phyloP scores from a whole-genome alignment of 2,888 invertebrate species.

The Ptycholaimellus sp. region DNA sequence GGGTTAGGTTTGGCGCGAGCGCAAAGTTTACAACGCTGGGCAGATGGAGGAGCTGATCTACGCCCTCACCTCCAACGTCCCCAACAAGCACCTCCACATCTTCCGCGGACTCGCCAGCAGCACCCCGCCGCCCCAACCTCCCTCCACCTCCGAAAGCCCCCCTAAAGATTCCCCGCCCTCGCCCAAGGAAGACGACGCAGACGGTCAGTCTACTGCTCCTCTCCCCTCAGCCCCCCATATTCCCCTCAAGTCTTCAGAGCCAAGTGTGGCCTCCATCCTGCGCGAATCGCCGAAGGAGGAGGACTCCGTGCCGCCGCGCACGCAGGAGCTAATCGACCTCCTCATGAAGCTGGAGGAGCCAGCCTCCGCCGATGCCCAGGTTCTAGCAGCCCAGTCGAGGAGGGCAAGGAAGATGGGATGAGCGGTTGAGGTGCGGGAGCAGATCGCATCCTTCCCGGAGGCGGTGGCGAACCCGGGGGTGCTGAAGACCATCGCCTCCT shows the following conservation, averaged over 20 bases:
- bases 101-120: not conserved
- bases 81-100: conserved; percentile 3
- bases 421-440: conserved; percentile 9
- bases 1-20: conserved; percentile 8
- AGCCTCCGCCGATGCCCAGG: conserved; percentile 16
- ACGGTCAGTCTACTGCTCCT: too few relatives aligned
- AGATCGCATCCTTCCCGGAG: conserved; percentile 1
- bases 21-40: conserved; percentile 3
- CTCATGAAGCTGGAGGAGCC: conserved; percentile 15
- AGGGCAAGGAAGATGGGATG: conserved; percentile 9
- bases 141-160: too few relatives aligned
- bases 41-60: conserved; percentile 1
- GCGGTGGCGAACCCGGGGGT: conserved; percentile 1
- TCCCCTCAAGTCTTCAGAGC: too few relatives aligned
- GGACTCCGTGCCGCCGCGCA: conserved; percentile 6
- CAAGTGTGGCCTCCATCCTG: too few relatives aligned
- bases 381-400: not conserved
- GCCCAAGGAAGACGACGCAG: too few relatives aligned
- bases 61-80: conserved; percentile 7
- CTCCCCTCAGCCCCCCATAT: too few relatives aligned
- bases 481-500: conserved; percentile 3
- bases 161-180: too few relatives aligned
- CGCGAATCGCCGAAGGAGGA: too few relatives aligned
- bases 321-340: conserved; percentile 12
- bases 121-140: not conserved